A percentile compares a stretch with the other conserved stretches of the same genome.
phyloP scores from a whole-genome alignment of 2,797 vertebrate genomes.

The Mormyrus proboscirostris region DNA sequence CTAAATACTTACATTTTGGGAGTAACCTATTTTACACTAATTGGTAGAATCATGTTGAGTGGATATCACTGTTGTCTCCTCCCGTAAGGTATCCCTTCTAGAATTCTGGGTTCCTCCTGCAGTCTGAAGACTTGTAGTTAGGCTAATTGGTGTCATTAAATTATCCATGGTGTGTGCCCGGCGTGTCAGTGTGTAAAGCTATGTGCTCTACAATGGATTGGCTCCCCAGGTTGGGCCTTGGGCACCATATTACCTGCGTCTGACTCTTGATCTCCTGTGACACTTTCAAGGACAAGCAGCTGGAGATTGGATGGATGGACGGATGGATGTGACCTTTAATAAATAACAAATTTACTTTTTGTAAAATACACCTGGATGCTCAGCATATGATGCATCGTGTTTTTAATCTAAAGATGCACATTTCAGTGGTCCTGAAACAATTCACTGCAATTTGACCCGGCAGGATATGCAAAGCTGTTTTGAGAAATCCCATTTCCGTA shows the following conservation, averaged over 20 bases:
- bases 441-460: neutral
- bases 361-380: neutral
- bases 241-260: neutral
- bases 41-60: neutral
- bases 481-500: neutral
- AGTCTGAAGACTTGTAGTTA: neutral
- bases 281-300: neutral
- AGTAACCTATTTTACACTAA: neutral
- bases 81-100: neutral
- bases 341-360: neutral
- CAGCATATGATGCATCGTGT: neutral
- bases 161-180: neutral
- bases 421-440: neutral
- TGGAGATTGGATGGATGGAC: neutral
- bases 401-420: neutral
- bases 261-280: neutral
- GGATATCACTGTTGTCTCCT: neutral
- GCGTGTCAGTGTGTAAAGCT: neutral
- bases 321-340: neutral
- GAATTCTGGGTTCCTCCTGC: neutral
- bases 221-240: neutral
- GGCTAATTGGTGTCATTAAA: neutral
- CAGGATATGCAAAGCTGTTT: neutral
- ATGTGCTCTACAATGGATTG: neutral
- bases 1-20: neutral